These are phyloP conservation scores for Drosophila ficusphila DNA, from an alignment of 1,140 invertebrate species.

Conservation along the genomic window DNA sequence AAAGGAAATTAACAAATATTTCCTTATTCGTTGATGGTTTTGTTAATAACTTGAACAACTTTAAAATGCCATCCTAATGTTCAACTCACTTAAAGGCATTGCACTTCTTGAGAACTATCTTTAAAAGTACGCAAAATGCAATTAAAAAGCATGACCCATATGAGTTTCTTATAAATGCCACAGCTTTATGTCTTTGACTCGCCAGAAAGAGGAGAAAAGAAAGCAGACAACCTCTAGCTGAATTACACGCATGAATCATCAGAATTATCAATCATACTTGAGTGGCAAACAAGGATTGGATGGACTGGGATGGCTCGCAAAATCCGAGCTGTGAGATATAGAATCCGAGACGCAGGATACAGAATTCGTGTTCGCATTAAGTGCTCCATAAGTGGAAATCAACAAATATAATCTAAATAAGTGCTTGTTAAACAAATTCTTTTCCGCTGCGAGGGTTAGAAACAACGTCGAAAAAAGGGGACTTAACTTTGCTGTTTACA, in stretches of 20 bases:
- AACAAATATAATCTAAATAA: constrained; percentile 82
- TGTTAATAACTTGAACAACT: too few relatives aligned
- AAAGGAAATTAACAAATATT: too few relatives aligned
- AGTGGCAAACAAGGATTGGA: constrained; percentile 61
- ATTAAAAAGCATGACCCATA: constrained; percentile 24
- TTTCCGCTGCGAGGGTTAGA: constrained; percentile 8
- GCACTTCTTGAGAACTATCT: background rate
- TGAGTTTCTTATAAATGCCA: constrained; percentile 41
- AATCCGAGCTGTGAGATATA: constrained; percentile 9
- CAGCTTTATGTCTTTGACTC: constrained; percentile 32
- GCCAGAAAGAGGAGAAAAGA: background rate
- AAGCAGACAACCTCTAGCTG: constrained; percentile 38
- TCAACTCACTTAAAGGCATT: too few relatives aligned
- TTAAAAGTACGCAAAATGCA: background rate
- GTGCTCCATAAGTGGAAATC: constrained; percentile 79
- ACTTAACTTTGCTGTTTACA: constrained; percentile 46
- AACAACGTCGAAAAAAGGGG: constrained; percentile 21
- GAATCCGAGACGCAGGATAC: constrained; percentile 19
- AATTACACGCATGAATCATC: constrained; percentile 80
- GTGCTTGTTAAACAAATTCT: constrained; percentile 77
- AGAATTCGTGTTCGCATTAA: constrained; percentile 55
- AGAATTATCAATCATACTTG: constrained; percentile 78
- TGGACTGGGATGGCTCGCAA: background rate
- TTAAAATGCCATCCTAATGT: too few relatives aligned
- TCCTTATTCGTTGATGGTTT: too few relatives aligned